These are phyloP conservation scores for Sapajus apella DNA, from an alignment of 2,113 vertebrate species.

Conservation along the genomic window DNA sequence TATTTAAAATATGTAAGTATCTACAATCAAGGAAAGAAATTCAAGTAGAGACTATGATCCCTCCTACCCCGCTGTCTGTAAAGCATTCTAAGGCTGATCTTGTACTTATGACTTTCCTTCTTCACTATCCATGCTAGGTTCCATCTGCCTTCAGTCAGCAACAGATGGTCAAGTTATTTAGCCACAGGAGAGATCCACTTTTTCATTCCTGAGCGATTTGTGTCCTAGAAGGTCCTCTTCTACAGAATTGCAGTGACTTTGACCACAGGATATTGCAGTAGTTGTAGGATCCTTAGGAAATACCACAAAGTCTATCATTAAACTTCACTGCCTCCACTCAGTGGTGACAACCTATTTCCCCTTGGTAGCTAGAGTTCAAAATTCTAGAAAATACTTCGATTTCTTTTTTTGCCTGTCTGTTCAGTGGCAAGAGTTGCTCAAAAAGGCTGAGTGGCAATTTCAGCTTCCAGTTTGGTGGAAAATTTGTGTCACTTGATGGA, in stretches of 20 bases:
- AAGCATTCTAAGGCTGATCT: background rate
- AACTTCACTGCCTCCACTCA: background rate
- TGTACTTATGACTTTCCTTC: background rate
- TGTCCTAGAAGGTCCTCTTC: background rate
- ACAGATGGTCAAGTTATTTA: background rate
- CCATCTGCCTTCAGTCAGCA: background rate
- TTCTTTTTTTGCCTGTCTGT: background rate
- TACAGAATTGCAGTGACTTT: background rate
- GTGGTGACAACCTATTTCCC: background rate
- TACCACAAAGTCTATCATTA: background rate
- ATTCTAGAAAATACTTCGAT: background rate
- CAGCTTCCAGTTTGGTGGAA: background rate
- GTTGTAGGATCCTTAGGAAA: background rate
- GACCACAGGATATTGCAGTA: background rate
- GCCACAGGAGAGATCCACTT: background rate
- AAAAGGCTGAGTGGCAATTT: background rate
- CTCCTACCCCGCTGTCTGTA: background rate
- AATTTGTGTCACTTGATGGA: background rate
- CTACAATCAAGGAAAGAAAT: background rate
- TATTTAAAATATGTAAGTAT: background rate
- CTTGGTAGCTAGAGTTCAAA: background rate
- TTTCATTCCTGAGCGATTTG: background rate
- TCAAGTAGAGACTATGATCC: background rate
- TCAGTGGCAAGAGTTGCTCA: background rate
- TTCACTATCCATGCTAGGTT: background rate